A percentile compares a stretch with the other conserved stretches of the same genome.
phyloP scores from a whole-genome alignment of 2,888 invertebrate genomes.

The Clostera curtula region DNA sequence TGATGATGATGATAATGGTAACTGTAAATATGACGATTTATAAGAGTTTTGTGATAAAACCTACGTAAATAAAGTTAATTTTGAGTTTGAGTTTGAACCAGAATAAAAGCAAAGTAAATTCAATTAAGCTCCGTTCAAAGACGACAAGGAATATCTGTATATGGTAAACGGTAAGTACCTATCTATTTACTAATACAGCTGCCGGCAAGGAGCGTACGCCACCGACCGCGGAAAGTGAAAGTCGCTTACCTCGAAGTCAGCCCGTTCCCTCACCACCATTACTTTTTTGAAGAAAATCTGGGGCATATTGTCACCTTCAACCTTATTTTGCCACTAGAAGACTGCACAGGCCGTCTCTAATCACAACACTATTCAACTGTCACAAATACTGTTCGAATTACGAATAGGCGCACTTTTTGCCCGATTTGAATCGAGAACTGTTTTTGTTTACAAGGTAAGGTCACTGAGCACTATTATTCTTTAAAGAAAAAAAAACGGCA shows the following conservation, averaged over 20 bases:
- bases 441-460: constrained; percentile 13
- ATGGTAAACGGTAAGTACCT: background rate
- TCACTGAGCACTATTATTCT: constrained; percentile 20
- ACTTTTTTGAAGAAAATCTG: constrained; percentile 74
- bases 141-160: background rate
- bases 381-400: no score
- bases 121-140: no score
- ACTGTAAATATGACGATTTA: no score
- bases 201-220: constrained; percentile 24
- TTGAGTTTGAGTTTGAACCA: no score
- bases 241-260: constrained; percentile 64
- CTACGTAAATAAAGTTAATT: no score
- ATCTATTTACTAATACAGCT: constrained; percentile 10
- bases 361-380: constrained; percentile 16
- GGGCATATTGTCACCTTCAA: constrained; percentile 59
- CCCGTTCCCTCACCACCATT: constrained; percentile 64
- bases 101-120: no score
- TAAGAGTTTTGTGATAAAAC: no score
- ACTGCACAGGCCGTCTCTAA: constrained; percentile 6
- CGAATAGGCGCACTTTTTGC: no score
- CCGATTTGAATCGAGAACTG: no score
- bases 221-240: constrained; percentile 55
- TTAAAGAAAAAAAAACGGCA: constrained; percentile 7
- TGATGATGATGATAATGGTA: no score
- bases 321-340: constrained; percentile 12